phyloP scores from a whole-genome alignment of 2,888 invertebrate genomes.

The Priocnemis perturbator region DNA sequence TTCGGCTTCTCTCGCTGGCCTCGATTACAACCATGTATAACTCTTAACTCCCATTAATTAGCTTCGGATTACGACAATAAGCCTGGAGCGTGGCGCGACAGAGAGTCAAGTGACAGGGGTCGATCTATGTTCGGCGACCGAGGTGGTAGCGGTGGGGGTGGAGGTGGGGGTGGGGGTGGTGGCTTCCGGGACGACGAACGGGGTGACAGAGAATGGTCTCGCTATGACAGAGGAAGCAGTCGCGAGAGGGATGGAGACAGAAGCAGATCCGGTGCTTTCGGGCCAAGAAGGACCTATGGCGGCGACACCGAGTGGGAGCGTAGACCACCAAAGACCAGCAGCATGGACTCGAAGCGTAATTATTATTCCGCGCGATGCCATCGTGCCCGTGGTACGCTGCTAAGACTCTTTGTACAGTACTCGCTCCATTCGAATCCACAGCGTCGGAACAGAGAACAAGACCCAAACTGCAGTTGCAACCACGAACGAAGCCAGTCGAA shows the following conservation, averaged over 20 bases:
- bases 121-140: constrained; percentile 52
- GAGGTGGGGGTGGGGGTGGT: constrained; percentile 51
- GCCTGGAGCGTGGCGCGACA: constrained; percentile 70
- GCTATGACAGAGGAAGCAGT: constrained; percentile 70
- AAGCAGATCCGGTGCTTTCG: constrained; percentile 73
- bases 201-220: constrained; percentile 57
- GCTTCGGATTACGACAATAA: constrained; percentile 58
- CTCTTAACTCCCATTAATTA: constrained; percentile 1
- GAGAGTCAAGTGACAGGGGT: constrained; percentile 63
- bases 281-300: constrained; percentile 67
- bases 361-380: constrained; percentile 12
- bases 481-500: constrained; percentile 86
- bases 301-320: constrained; percentile 61
- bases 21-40: too few relatives aligned
- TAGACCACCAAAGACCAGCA: constrained; percentile 22
- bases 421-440: too few relatives aligned
- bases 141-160: constrained; percentile 52
- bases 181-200: constrained; percentile 70
- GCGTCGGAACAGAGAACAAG: constrained; percentile 80
- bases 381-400: too few relatives aligned
- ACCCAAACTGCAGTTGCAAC: constrained; percentile 87
- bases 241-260: constrained; percentile 68
- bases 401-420: too few relatives aligned
- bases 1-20: not conserved
- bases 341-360: constrained; percentile 46